Evolutionary conservation across 2,888 invertebrate genomes (phyloP), one percentile per base, ranked within the genome.

Genomic region (Cephonodes hylas): DNA sequence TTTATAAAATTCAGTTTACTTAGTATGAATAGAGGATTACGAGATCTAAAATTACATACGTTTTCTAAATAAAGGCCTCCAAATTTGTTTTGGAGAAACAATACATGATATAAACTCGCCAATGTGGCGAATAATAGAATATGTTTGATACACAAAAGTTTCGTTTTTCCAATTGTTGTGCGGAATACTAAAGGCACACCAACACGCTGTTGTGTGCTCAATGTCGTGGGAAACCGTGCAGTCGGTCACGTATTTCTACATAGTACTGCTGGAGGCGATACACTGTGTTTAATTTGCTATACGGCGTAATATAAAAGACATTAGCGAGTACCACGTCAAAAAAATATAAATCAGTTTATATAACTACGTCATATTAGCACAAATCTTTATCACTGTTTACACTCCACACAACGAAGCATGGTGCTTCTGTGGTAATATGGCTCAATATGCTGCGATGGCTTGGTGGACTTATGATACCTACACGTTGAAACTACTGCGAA

Each of bases 161-260:
- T 38, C 23, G 42, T 58, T 58, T 57, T 57, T 42, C 23, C 57
- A 42, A 34, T 42, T 58, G 34, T 38, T 22, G 57, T 42, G 15
- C 38, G 57, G 42, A 38, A 42, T 60, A 60, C 23, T 42, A 38
- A 60, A 15, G 38, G 18, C 38, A 23, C 42, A 60, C 48, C 25
- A 10, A 25, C 27, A 60, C 60, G 15, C 10, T 25, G 18, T 15
- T 25, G 18, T 42, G 23, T 53, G 38, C 15, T 42, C 38, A 53
- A 67, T 65, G 67, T 65, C 68, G 67, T 67, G 72, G 70, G 66
- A 64, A 68, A 63, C 65, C 64, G 58, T 64, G 64, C 69, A 70
- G 65, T 64, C 64, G 70, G 74, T 73, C 78, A 80, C 79, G 80
- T 80, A 76, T 71, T 69, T 64, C 66, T 66, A 71, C 72, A 70